phyloP scores from a whole-genome alignment of 1,140 invertebrate species.

The Brachionus sp. region DNA sequence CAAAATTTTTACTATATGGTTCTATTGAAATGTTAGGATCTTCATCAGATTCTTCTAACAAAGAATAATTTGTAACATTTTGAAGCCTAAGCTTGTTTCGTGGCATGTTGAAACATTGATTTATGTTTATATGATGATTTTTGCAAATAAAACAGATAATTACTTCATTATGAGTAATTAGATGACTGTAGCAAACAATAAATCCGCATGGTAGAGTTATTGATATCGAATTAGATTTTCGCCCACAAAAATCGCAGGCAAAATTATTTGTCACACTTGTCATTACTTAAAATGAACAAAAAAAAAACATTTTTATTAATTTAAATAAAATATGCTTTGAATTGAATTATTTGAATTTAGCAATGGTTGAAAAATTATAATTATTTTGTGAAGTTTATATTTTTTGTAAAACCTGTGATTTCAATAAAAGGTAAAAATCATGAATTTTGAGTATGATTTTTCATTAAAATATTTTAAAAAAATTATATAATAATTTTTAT shows the following conservation, averaged over 20 bases:
- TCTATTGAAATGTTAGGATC: background rate
- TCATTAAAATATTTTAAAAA: background rate
- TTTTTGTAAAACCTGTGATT: background rate
- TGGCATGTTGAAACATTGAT: background rate
- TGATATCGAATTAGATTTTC: background rate
- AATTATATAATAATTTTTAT: background rate
- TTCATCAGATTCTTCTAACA: background rate
- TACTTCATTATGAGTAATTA: background rate
- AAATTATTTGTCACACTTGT: background rate
- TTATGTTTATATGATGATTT: background rate
- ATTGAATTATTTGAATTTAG: background rate
- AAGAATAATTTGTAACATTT: background rate
- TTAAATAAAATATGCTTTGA: background rate
- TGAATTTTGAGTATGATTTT: background rate
- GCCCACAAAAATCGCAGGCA: background rate
- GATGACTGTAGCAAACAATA: background rate
- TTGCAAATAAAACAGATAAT: background rate
- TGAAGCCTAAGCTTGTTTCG: background rate
- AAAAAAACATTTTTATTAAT: background rate
- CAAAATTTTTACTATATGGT: background rate
- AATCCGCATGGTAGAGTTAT: constrained; percentile 5
- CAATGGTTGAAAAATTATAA: background rate
- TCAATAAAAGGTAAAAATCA: background rate
- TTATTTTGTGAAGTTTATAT: background rate
- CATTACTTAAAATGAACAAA: background rate